phyloP scores from a whole-genome alignment of 2,888 invertebrate species.

The Euplexia lucipara region DNA sequence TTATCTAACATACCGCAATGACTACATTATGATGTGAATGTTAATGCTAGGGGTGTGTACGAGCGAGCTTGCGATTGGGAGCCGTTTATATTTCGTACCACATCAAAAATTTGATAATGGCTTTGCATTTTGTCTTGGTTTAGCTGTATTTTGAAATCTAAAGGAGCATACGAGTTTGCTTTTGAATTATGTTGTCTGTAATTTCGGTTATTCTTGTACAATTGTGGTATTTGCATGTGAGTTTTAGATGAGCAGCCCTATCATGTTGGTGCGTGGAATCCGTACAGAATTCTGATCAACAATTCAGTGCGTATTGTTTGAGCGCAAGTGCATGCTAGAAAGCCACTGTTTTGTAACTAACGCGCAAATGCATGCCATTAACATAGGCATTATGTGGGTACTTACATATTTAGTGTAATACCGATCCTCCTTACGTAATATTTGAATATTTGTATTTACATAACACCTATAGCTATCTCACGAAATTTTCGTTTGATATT shows the following conservation, averaged over 20 bases:
- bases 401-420: constrained; percentile 52
- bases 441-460: constrained; percentile 7
- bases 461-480: background rate
- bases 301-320: constrained; percentile 68
- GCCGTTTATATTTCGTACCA: background rate
- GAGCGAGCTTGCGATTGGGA: background rate
- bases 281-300: constrained; percentile 62
- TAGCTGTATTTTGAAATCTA: too few species aligned
- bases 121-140: background rate
- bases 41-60: constrained; percentile 33
- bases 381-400: constrained; percentile 61
- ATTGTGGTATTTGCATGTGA: background rate
- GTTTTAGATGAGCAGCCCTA: constrained; percentile 40
- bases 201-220: background rate
- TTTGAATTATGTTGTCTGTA: background rate
- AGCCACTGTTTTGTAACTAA: constrained; percentile 75
- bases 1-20: constrained; percentile 50
- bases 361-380: constrained; percentile 70
- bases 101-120: background rate
- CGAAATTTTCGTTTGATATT: background rate
- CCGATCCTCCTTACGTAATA: constrained; percentile 34
- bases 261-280: constrained; percentile 53
- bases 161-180: too few species aligned
- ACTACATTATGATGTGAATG: constrained; percentile 42
- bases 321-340: constrained; percentile 77